phyloP scores from a whole-genome alignment of 2,797 vertebrate genomes.

The Lepidocolaptes lacrymiger region DNA sequence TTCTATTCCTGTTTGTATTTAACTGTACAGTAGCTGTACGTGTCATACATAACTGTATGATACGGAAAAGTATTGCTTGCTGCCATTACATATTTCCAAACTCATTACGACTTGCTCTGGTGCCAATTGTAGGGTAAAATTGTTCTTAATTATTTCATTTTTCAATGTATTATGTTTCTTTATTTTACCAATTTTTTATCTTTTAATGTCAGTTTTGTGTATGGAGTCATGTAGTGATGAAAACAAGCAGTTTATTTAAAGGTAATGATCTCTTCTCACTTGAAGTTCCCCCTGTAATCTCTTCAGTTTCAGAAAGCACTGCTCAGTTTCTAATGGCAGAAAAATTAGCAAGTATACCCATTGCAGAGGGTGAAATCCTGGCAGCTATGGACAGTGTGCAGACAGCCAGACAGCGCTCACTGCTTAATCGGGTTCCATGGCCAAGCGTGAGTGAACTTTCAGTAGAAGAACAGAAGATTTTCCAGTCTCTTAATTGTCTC shows the following conservation, averaged over 20 bases:
- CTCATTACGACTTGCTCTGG: background rate
- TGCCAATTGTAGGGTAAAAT: background rate
- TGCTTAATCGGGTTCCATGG: conserved; percentile 4
- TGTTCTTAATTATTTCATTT: background rate
- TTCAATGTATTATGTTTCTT: background rate
- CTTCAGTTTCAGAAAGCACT: conserved; percentile 80
- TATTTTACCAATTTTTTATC: background rate
- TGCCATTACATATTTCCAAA: background rate
- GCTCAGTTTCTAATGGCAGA: conserved; percentile 78
- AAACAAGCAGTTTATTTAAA: background rate
- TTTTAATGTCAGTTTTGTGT: background rate
- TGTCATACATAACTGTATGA: background rate
- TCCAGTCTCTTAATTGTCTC: conserved; percentile 82
- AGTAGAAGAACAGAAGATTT: conserved; percentile 86
- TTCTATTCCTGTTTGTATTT: background rate
- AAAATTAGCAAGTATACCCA: conserved; percentile 58
- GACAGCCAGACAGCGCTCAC: conserved; percentile 36
- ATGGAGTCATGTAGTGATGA: background rate
- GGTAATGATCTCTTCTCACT: background rate
- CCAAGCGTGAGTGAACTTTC: conserved; percentile 75
- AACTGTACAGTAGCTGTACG: background rate
- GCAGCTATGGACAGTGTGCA: conserved; percentile 72
- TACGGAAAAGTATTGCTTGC: background rate
- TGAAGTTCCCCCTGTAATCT: conserved; percentile 11
- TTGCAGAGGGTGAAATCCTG: conserved; percentile 71